Conservation (phyloP, 2,113 vertebrate species). For the Nettapus auritus region DNA sequence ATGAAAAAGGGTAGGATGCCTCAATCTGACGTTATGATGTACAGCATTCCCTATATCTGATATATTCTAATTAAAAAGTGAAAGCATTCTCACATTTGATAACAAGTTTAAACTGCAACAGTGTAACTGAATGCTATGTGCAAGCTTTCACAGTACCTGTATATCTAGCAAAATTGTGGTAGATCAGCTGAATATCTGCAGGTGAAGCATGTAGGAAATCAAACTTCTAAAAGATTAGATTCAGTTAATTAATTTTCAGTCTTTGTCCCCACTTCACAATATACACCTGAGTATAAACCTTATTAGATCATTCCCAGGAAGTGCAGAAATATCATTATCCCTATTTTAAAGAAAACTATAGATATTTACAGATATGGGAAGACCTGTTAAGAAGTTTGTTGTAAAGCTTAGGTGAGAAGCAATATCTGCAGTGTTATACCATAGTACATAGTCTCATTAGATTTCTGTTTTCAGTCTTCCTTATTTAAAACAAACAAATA, state of each 20-base stretch:
- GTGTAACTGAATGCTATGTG: neutral
- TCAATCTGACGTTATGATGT: neutral
- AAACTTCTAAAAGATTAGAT: neutral
- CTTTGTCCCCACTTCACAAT: neutral
- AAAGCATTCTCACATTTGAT: neutral
- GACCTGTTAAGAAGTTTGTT: neutral
- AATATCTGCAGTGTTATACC: neutral
- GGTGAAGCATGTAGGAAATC: neutral
- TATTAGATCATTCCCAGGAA: accelerated
- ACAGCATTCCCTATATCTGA: neutral
- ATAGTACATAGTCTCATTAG: neutral
- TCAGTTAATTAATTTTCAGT: neutral
- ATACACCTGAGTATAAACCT: neutral
- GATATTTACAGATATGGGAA: neutral
- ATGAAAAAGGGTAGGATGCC: neutral
- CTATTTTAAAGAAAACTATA: neutral
- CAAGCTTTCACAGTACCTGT: neutral
- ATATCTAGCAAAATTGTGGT: neutral
- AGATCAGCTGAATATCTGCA: neutral
- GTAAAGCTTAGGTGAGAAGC: neutral
- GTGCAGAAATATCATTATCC: neutral
- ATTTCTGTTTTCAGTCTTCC: neutral
- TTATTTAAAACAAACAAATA: neutral
- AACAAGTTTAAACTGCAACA: neutral
- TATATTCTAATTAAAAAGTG: neutral